Evolutionary conservation across 2,113 vertebrate genomes (phyloP), one percentile per base, ranked within the genome.

Genomic region (Micronycteris hirsuta): DNA sequence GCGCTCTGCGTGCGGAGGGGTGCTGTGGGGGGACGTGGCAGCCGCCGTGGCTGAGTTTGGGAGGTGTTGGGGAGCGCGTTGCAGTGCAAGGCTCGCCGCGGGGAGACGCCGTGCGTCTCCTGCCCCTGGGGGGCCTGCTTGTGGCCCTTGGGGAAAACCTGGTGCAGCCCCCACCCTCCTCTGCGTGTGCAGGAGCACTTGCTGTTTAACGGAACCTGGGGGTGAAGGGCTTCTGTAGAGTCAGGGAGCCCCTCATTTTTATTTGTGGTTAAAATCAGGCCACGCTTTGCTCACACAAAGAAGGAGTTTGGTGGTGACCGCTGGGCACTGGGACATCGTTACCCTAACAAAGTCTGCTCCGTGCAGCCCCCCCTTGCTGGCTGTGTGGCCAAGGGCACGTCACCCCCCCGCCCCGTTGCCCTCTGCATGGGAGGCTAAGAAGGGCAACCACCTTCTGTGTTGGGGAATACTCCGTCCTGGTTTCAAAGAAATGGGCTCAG

Each of bases 231-330:
- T 73, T 65, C 61, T 68, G 41, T 56, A n/a, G 68, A 73, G 82
- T 65, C 76, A 58, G 22, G 4, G 73, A 7, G 1, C 58, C n/a
- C 61, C 43, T 26, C 0, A 9, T 16, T 28, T 88, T 73, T 92
- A 54, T 61, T 95, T 92, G 65, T 52, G 68, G 81, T 93, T 86
- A 45, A 86, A 93, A 36, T 38, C 33, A 52, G 65, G 58, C 31
- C 93, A 31, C 2, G 4, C 15, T 49, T 78, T 26, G n/a, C 31
- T 43, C 56, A n/a, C 68, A 47, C 38, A 28, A 41, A 87, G 89
- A n/a, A 15, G 4, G 14, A 54, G 81, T 56, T 26, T 4, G 58
- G 16, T 36, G 41, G n/a, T 52, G 49, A 38, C 52, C 67, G 2
- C 8, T 1, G 4, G 19, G 41, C 58, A 7, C 3, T 1, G 2